Conservation (phyloP, 2,888 invertebrate genomes). For the Chorisops tibialis region DNA sequence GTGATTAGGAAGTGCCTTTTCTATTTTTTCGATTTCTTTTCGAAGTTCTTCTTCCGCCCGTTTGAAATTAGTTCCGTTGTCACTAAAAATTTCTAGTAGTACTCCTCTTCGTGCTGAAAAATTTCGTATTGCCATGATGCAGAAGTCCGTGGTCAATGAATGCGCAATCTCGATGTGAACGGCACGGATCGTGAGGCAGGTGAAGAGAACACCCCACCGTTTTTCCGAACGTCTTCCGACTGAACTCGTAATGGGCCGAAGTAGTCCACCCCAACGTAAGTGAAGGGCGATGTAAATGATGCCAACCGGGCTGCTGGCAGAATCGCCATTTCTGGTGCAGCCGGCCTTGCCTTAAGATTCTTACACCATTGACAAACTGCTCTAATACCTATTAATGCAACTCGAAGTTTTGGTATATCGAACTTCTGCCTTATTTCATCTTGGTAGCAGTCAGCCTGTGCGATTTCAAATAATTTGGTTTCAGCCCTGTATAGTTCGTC, state of each 20-base stretch:
- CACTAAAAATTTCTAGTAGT: slow-evolving; percentile 28
- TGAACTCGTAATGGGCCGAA: slow-evolving; percentile 34
- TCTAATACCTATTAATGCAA: slow-evolving; percentile 18
- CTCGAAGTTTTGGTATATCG: slow-evolving; percentile 24
- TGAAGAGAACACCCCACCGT: slow-evolving; percentile 33
- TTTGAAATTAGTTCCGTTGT: slow-evolving; percentile 30
- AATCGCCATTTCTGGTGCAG: slow-evolving; percentile 34
- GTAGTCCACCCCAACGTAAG: slow-evolving; percentile 36
- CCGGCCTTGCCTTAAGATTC: slow-evolving; percentile 7
- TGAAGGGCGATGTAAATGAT: slow-evolving; percentile 31
- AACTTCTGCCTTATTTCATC: slow-evolving; percentile 26
- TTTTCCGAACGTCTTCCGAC: slow-evolving; percentile 32
- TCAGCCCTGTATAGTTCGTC: no score
- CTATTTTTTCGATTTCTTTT: no score
- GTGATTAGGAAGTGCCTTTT: no score
- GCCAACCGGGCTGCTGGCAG: slow-evolving; percentile 30
- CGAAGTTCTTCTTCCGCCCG: slow-evolving; percentile 30
- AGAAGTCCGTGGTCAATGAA: slow-evolving; percentile 33
- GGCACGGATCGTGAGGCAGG: slow-evolving; percentile 30
- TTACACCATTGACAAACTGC: slow-evolving; percentile 1
- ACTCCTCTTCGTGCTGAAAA: slow-evolving; percentile 33
- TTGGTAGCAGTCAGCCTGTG: no score
- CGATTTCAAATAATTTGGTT: no score
- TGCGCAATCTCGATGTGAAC: slow-evolving; percentile 29
- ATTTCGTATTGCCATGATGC: slow-evolving; percentile 34